Conservation (phyloP, 2,888 invertebrate genomes). For the Hirudinaria manillensis region DNA sequence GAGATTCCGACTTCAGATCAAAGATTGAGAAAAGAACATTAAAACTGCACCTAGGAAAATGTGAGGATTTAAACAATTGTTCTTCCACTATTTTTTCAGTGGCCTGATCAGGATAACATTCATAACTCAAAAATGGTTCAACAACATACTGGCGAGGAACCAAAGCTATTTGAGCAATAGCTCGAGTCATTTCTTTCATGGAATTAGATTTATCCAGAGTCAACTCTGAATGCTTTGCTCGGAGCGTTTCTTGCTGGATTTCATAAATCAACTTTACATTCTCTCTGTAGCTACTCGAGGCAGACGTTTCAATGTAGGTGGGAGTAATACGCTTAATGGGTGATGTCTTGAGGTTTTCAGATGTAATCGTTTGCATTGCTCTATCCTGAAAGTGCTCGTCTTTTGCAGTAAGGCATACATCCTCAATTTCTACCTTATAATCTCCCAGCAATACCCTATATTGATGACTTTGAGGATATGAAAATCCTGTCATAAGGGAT, state of each 20-base stretch:
- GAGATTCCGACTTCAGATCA: neutral
- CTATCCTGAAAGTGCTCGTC: neutral
- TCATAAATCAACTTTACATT: neutral
- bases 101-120: no score
- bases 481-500: neutral
- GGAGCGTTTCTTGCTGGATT: neutral
- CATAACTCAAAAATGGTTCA: neutral
- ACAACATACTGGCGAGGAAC: neutral
- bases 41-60: neutral
- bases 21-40: neutral
- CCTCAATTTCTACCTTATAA: neutral
- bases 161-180: neutral
- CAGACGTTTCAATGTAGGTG: neutral
- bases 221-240: neutral
- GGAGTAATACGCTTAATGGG: neutral
- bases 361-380: neutral
- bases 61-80: no score
- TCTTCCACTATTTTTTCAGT: no score
- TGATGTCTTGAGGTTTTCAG: neutral
- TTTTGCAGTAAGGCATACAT: neutral
- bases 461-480: neutral
- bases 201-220: neutral
- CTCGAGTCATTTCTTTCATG: neutral
- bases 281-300: neutral
- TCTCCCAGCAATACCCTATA: neutral